Base-by-base conservation (phyloP, 2,888 invertebrate species). In the Agonopterix arenella region DNA sequence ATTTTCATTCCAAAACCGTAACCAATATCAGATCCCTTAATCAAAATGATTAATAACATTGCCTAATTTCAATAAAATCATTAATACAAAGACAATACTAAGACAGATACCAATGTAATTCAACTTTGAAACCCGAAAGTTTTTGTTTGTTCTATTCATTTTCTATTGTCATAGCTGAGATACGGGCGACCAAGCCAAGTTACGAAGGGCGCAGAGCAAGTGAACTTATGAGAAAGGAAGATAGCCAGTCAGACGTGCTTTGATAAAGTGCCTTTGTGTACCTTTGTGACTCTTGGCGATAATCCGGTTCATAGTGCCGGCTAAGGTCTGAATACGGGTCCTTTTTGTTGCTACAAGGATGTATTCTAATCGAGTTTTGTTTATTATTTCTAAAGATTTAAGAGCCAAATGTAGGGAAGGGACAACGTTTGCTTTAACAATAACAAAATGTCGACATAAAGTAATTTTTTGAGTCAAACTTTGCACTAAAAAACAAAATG, bases 191-290 rank as follows among this genome's bases (percentile, higher is more conserved):
- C 44, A 41, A n/a, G 46, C 62, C 64, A 67, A 73, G 72, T 72
- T 76, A 61, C 56, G 59, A 56, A 54, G 51, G 59, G 61, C 64
- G 61, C 68, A 61, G 53, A 53, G 61, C 58, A 60, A 71, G 66
- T 66, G 64, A 75, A 77, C 66, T 76, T 68, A 64, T 61, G 28
- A 7, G 28, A 70, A 64, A 62, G 60, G 60, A 64, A 72, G 73
- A 76, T 74, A 74, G 70, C 71, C 73, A 73, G 72, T 69, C 66
- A 75, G 70, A 75, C 71, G 72, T 70, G 69, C 65, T 70, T 70
- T 78, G 80, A 82, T 80, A 83, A 80, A 80, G 73, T 73, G 72
- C 67, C 81, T 80, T 79, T 79, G 80, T 77, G 68, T 67, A 69
- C 68, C 74, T 75, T 76, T 75, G 79, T 76, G 74, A 68, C 70